Evolutionary conservation across 2,797 vertebrate genomes (phyloP).

Genomic region (Sebastes cheni): DNA sequence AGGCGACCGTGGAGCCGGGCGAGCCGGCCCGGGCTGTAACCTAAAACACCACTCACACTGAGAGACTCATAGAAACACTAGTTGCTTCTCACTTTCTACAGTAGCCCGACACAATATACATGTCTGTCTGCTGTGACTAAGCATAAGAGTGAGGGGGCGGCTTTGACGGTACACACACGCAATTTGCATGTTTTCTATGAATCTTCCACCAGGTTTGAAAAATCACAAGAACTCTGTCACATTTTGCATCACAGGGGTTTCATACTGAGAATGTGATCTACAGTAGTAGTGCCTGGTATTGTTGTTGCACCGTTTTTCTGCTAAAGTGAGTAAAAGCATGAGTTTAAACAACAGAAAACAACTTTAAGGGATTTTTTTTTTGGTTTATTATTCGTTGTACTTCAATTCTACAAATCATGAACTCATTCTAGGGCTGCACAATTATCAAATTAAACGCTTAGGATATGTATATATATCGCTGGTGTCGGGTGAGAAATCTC

Average conservation of each 20-base stretch:
- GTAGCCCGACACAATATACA: constrained; percentile 21
- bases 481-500: background rate
- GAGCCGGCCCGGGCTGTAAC: constrained; percentile 47
- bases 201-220: constrained; percentile 37
- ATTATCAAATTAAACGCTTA: no score
- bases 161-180: background rate
- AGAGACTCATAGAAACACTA: constrained; percentile 34
- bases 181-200: constrained; percentile 61
- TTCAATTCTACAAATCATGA: background rate
- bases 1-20: constrained; percentile 10
- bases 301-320: constrained; percentile 25
- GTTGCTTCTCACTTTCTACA: constrained; percentile 53
- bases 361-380: background rate
- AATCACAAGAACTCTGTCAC: constrained; percentile 53
- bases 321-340: background rate
- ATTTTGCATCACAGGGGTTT: constrained; percentile 56
- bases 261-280: constrained; percentile 66
- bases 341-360: background rate
- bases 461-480: background rate
- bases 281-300: constrained; percentile 17
- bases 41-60: constrained; percentile 50
- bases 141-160: constrained; percentile 34
- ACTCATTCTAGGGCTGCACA: background rate
- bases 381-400: background rate
- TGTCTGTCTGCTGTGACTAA: constrained; percentile 53